phyloP scores from a whole-genome alignment of 2,888 invertebrate species.

The Vandiemenella viatica region DNA sequence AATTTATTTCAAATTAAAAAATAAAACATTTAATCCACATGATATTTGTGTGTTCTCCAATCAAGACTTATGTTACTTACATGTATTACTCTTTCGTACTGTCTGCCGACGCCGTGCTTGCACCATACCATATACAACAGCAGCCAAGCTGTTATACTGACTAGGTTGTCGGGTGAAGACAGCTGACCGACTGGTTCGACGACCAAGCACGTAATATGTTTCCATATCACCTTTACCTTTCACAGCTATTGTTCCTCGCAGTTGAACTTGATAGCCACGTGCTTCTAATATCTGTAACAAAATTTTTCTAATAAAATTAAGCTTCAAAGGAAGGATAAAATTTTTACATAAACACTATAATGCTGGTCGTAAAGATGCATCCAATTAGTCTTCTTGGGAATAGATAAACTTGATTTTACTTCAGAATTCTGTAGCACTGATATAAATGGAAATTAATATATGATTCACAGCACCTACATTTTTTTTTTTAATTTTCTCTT shows the following conservation, averaged over 20 bases:
- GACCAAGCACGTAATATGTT: constrained; percentile 76
- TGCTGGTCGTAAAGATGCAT: no score
- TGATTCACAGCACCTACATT: no score
- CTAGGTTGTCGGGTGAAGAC: constrained; percentile 50
- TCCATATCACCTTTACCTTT: constrained; percentile 94
- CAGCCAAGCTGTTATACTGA: constrained; percentile 63
- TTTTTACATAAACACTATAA: no score
- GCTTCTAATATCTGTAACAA: constrained; percentile 50
- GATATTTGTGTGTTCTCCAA: no score
- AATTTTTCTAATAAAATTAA: constrained; percentile 7
- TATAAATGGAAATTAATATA: no score
- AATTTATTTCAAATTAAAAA: not conserved
- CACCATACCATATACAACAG: constrained; percentile 78
- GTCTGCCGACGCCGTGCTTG: constrained; percentile 62
- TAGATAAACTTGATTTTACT: no score
- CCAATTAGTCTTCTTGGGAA: no score
- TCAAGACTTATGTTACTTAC: constrained; percentile 3
- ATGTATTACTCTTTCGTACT: constrained; percentile 20
- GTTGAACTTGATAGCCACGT: constrained; percentile 55
- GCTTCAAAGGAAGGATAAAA: not conserved
- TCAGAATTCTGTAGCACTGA: no score
- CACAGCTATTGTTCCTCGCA: constrained; percentile 75
- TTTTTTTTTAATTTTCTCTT: no score
- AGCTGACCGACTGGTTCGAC: constrained; percentile 39
- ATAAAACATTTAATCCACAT: no score